These are phyloP conservation scores for Eupithecia vulgata DNA, from an alignment of 2,888 invertebrate genomes.

Conservation along the genomic window DNA sequence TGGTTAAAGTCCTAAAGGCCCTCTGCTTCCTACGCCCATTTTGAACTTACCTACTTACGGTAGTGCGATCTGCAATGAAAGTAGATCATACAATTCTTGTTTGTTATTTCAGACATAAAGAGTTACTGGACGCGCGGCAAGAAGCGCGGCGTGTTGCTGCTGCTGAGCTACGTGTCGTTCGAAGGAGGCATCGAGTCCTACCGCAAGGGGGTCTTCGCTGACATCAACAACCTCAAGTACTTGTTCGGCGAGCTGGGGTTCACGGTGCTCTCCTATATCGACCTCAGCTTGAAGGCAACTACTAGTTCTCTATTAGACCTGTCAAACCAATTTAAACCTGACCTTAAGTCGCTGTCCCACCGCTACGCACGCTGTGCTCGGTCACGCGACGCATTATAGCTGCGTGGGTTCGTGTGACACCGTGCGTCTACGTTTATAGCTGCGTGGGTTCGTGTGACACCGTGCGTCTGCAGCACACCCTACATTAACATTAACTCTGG, in stretches of 20 bases:
- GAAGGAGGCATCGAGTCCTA: constrained; percentile 59
- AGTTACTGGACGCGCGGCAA: constrained; percentile 81
- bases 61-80: neutral
- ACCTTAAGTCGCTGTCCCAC: neutral
- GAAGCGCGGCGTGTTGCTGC: constrained; percentile 84
- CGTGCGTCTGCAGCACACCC: no score
- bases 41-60: no score
- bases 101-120: constrained; percentile 59
- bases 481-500: no score
- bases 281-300: constrained; percentile 73
- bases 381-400: no score
- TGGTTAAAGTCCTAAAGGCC: no score
- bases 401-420: no score
- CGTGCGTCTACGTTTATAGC: no score
- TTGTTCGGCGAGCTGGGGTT: constrained; percentile 86
- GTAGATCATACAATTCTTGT: neutral
- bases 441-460: no score
- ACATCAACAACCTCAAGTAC: constrained; percentile 82
- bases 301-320: neutral
- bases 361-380: no score
- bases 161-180: constrained; percentile 86
- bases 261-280: constrained; percentile 65
- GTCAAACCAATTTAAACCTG: neutral
- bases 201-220: constrained; percentile 85
- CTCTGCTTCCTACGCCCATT: no score